A percentile compares a stretch with the other conserved stretches of the same genome.
phyloP scores from a whole-genome alignment of 2,888 invertebrate genomes.

The Sarcophaga carnaria region DNA sequence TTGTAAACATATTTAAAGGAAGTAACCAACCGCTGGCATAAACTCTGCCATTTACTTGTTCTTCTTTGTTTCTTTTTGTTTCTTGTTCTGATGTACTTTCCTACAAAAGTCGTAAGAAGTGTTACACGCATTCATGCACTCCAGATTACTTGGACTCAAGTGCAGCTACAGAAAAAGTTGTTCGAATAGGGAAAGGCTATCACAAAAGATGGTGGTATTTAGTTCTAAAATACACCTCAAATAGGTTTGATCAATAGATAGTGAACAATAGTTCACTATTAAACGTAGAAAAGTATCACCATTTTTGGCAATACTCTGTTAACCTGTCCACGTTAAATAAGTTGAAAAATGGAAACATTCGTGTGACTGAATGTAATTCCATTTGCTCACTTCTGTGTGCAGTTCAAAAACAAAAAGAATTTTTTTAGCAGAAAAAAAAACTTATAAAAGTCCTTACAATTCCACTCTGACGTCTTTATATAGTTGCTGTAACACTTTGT shows the following conservation, averaged over 20 bases:
- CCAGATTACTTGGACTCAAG: not conserved
- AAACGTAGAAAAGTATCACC: not conserved
- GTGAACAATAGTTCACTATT: too few species aligned
- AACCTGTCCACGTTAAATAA: not conserved
- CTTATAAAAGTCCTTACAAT: constrained; percentile 26
- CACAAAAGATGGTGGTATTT: not conserved
- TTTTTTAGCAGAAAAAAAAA: not conserved
- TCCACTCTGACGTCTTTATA: constrained; percentile 36
- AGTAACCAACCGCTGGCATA: not conserved
- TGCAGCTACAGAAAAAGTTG: not conserved
- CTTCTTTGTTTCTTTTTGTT: not conserved
- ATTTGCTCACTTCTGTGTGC: not conserved
- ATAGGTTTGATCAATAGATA: too few species aligned
- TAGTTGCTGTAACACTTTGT: not conserved
- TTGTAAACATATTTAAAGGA: not conserved
- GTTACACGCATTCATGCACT: constrained; percentile 7
- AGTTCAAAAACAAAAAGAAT: not conserved
- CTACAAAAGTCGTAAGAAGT: not conserved
- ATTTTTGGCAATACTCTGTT: not conserved
- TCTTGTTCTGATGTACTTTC: not conserved
- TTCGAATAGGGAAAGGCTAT: not conserved
- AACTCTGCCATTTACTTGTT: not conserved
- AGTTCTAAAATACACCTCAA: not conserved
- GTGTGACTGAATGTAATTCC: not conserved
- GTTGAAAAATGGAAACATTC: not conserved